Evolutionary conservation across 2,797 vertebrate species (phyloP), one percentile per base, ranked within the genome.

Genomic region (Lutjanus campechanus): DNA sequence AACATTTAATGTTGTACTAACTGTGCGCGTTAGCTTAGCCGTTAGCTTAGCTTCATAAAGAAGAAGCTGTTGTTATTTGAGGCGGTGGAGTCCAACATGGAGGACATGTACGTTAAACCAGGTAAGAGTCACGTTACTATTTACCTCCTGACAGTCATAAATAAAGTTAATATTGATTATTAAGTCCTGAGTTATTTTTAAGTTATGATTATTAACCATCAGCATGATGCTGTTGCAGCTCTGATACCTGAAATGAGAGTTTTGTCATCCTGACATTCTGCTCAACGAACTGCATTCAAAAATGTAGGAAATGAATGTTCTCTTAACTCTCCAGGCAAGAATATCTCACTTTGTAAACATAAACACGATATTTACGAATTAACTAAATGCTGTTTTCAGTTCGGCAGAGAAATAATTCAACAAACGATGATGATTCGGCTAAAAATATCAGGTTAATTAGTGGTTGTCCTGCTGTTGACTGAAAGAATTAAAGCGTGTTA

Each of bases 51-150:
- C 60, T 4, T 43, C 25, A 25, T 20, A 22, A 71, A 59, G 74
- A 67, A 29, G 25, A 17, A 29, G 65, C 25, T 7, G 8, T 9
- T 5, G 5, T 16, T 49, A 8, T 41, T 25, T n/a, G n/a, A 62
- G 53, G 8, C 36, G 25, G 17, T 46, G 49, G 69, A 61, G 1
- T 20, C 81, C 75, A 87, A 58, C 79, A 94, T 94, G 93, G 92
- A 93, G 65, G 93, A 96, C 49, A 73, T 87, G 86, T 96, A 92
- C 87, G 47, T 95, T 2, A 96, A 93, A 94, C 94, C 95, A 77
- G 95, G 95, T 96, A 81, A 85, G 81, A 72, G 36, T 13, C 20
- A 1, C 0, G 17, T 3, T 13, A 4, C 20, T 8, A 9, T 11
- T 0, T 7, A 0, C 20, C 17, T 16, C 0, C 8, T 6, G 19